Conservation (phyloP, 2,113 vertebrate genomes). For the Prolemur simus region DNA sequence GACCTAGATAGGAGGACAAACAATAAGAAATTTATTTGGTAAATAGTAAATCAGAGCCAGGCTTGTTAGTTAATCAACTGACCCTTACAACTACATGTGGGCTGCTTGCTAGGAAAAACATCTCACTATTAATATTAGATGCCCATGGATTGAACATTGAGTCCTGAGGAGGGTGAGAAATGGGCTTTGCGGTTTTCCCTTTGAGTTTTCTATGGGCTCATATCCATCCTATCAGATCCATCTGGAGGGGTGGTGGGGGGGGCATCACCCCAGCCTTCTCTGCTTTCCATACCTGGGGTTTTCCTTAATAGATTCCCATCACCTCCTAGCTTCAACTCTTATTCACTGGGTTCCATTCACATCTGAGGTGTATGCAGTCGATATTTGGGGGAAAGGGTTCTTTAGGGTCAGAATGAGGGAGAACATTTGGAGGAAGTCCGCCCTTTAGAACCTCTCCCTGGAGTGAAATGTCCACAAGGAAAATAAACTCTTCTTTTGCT, state of each 20-base stretch:
- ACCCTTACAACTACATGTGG: not conserved
- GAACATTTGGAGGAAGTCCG: not conserved
- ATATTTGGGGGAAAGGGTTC: not conserved
- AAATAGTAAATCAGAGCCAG: not conserved
- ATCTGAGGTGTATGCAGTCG: not conserved
- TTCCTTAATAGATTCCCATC: not conserved
- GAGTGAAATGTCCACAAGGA: not conserved
- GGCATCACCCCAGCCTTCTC: not conserved
- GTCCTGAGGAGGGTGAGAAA: not conserved
- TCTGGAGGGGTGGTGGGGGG: not conserved
- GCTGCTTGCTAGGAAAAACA: not conserved
- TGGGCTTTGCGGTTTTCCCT: not conserved
- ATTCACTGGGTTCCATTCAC: not conserved
- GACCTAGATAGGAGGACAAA: not conserved
- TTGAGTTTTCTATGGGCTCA: not conserved
- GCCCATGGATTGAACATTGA: not conserved
- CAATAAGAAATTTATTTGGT: not conserved
- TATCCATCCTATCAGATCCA: not conserved
- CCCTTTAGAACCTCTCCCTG: not conserved
- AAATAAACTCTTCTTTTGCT: not conserved
- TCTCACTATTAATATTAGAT: not conserved
- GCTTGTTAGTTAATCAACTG: not conserved
- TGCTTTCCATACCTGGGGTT: not conserved
- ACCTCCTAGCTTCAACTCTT: not conserved
- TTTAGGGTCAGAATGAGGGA: not conserved